phyloP scores from a whole-genome alignment of 2,113 vertebrate species.

The Ginglymostoma cirratum region DNA sequence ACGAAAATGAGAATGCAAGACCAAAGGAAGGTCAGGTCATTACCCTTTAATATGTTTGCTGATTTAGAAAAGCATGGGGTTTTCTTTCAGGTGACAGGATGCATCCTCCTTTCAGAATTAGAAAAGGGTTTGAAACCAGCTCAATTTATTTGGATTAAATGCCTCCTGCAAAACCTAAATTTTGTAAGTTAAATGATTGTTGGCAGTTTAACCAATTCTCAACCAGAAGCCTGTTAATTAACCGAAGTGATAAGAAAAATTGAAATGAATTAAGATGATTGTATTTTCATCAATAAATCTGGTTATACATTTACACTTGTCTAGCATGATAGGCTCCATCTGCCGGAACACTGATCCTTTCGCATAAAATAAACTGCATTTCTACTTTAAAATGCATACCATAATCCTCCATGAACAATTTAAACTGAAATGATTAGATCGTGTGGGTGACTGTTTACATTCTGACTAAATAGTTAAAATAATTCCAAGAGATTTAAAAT shows the following conservation, averaged over 20 bases:
- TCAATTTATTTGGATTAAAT: background rate
- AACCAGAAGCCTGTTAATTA: background rate
- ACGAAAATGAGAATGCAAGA: constrained; percentile 41
- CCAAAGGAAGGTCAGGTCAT: background rate
- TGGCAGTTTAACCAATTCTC: background rate
- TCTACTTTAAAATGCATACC: background rate
- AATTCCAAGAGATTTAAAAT: background rate
- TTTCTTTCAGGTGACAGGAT: background rate
- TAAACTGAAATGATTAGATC: background rate
- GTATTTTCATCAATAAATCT: background rate
- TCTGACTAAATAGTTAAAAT: background rate
- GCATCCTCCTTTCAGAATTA: background rate
- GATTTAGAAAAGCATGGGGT: background rate
- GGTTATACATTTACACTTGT: background rate
- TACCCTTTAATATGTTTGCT: background rate
- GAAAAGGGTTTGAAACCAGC: background rate
- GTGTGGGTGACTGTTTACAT: background rate
- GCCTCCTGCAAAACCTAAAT: background rate
- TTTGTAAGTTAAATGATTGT: background rate
- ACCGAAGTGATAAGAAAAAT: background rate
- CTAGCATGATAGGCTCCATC: background rate
- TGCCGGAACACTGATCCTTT: background rate
- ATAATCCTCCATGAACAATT: background rate
- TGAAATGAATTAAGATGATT: background rate
- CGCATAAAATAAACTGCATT: background rate